Percentiles rank a stretch among this genome's conserved stretches.
Evolutionary conservation across 2,113 vertebrate species (phyloP).

Genomic region (Arvicanthis niloticus): DNA sequence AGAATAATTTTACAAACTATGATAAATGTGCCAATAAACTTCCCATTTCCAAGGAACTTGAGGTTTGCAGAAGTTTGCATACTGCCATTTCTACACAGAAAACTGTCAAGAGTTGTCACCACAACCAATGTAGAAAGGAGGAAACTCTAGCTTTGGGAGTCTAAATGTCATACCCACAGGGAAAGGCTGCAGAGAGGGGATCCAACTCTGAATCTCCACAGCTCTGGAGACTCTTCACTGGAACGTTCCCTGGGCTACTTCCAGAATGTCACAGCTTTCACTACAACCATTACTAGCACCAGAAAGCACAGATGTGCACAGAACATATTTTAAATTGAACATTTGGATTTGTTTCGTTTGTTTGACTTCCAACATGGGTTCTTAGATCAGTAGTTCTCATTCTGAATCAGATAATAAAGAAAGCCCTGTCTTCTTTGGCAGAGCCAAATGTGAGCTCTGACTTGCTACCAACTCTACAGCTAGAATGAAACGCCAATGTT

Average conservation of each 20-base stretch:
- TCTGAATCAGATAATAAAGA: slow-evolving; percentile 55
- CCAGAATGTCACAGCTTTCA: not conserved
- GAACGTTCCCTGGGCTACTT: not conserved
- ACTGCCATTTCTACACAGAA: not conserved
- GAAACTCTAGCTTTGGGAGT: not conserved
- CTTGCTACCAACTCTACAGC: slow-evolving; percentile 26
- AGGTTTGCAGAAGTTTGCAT: not conserved
- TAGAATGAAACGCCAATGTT: not conserved
- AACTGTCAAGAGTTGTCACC: slow-evolving; percentile 31
- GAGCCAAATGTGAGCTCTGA: slow-evolving; percentile 50
- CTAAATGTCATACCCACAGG: not conserved
- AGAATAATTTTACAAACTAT: not conserved
- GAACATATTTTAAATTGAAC: slow-evolving; percentile 54
- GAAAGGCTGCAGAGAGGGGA: not conserved
- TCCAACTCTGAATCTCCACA: not conserved
- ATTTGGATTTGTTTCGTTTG: slow-evolving; percentile 65
- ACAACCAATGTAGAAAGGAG: not conserved
- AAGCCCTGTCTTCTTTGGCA: slow-evolving; percentile 17
- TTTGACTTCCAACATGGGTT: slow-evolving; percentile 45
- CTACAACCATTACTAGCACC: not conserved
- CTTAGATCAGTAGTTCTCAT: slow-evolving; percentile 56
- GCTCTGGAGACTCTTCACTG: not conserved
- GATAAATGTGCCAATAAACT: not conserved
- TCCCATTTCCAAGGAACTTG: not conserved
- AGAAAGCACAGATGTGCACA: slow-evolving; percentile 58